Evolutionary conservation across 2,797 vertebrate species (phyloP).

Genomic region (Chanos chanos): DNA sequence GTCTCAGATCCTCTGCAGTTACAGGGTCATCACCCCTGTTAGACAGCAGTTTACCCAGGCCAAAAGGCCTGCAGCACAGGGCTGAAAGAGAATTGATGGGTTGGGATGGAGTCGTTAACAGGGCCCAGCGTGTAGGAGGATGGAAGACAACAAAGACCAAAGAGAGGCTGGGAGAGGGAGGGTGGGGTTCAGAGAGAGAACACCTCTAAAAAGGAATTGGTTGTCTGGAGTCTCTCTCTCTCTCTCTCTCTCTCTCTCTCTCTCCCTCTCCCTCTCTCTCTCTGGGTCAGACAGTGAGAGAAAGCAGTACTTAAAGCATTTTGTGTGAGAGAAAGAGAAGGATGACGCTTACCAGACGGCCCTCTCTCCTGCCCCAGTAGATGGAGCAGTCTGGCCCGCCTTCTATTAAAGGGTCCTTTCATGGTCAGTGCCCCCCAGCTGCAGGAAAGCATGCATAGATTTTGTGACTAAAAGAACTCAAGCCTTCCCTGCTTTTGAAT

Average conservation of each 20-base stretch:
- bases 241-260: too few species aligned
- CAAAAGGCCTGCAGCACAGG: conserved; percentile 34
- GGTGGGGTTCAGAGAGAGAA: conserved; percentile 19
- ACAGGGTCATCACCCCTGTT: background rate
- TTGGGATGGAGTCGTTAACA: conserved; percentile 24
- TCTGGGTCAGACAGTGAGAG: background rate
- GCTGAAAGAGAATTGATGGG: conserved; percentile 27
- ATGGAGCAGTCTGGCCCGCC: conserved; percentile 27
- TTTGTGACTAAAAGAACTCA: background rate
- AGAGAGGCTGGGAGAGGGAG: conserved; percentile 16
- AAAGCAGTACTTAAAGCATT: background rate
- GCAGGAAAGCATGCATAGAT: conserved; percentile 52
- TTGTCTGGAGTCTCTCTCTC: conserved; percentile 3
- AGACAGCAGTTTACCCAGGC: conserved; percentile 6
- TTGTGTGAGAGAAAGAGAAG: conserved; percentile 8
- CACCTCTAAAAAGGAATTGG: conserved; percentile 21
- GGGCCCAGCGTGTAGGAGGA: conserved; percentile 19
- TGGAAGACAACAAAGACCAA: conserved; percentile 42
- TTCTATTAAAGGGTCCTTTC: conserved; percentile 68
- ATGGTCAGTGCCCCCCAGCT: conserved; percentile 52
- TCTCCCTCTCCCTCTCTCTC: too few species aligned
- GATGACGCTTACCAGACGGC: conserved; percentile 36
- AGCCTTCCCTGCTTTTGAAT: background rate
- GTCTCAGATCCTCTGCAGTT: background rate
- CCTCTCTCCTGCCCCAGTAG: conserved; percentile 23